Percentiles rank a stretch among this genome's conserved stretches.
Evolutionary conservation across 2,797 vertebrate species (phyloP).

Genomic region (Anabas testudineus): DNA sequence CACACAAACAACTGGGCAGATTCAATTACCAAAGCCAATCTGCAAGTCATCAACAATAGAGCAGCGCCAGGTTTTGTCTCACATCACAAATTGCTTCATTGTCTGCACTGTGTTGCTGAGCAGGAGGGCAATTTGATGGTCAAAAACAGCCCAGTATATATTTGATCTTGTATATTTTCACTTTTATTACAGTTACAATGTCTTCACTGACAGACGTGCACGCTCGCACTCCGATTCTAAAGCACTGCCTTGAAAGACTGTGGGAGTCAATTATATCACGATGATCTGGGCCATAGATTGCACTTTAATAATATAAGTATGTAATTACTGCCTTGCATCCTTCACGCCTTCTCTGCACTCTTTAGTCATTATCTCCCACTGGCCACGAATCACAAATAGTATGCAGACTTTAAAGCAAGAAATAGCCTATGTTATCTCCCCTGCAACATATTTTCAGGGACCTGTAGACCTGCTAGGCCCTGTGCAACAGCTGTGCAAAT

Average conservation of each 20-base stretch:
- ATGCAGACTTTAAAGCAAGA: slow-evolving; percentile 39
- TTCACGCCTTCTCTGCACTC: slow-evolving; percentile 62
- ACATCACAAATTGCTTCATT: slow-evolving; percentile 48
- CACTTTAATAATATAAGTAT: slow-evolving; percentile 73
- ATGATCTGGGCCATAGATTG: slow-evolving; percentile 67
- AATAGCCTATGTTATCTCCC: slow-evolving; percentile 15
- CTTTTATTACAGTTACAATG: background rate
- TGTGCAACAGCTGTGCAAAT: slow-evolving; percentile 46
- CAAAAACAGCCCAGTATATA: background rate
- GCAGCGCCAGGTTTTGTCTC: slow-evolving; percentile 41
- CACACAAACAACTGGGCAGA: slow-evolving; percentile 59
- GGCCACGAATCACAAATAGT: slow-evolving; percentile 46
- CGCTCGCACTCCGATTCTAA: slow-evolving; percentile 24
- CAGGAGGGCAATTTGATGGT: slow-evolving; percentile 12
- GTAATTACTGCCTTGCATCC: slow-evolving; percentile 69
- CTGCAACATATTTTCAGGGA: slow-evolving; percentile 41
- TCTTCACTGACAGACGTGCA: slow-evolving; percentile 14
- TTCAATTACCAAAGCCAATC: slow-evolving; percentile 60
- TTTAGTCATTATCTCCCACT: slow-evolving; percentile 66
- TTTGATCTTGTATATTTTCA: background rate
- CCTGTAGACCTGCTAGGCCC: slow-evolving; percentile 35
- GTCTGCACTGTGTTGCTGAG: slow-evolving; percentile 24
- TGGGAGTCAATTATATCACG: slow-evolving; percentile 67
- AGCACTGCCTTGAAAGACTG: slow-evolving; percentile 39
- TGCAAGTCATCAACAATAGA: slow-evolving; percentile 58